Evolutionary conservation across 2,888 invertebrate species (phyloP), one percentile per base, ranked within the genome.

Genomic region (Cynaeus angustus): DNA sequence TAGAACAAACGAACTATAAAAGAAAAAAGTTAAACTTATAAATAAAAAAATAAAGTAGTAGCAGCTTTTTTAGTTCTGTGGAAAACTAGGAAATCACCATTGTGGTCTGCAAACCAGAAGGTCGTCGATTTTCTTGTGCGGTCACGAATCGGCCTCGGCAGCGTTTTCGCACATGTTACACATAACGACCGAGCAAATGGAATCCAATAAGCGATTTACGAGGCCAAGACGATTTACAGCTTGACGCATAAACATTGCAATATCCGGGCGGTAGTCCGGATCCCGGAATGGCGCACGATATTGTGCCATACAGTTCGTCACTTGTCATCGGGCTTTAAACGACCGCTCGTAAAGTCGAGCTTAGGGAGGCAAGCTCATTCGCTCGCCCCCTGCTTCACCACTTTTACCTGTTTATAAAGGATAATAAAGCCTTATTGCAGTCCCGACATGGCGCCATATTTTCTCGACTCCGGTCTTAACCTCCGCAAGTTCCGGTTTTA

Each of bases 351-450:
- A 82, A 82, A 80, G 75, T 75, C 65, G 71, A 75, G 76, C 73
- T 73, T 72, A 73, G 76, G 70, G 67, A 73, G 74, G 73, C 75
- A 71, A 77, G 75, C 73, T 74, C 76, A 69, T 77, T 77, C 77
- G 75, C 61, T 56, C 69, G 69, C 74, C 75, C 68, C 69, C 69
- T 72, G 73, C 75, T 72, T 75, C 71, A 73, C 78, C 77, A 78
- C 78, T 80, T 82, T 83, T 82, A 84, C 84, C 84, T 84, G 84
- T 84, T 84, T 84, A 84, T 84, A 82, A 83, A 82, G 83, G 82
- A 83, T 83, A 84, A 84, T 84, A 84, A 84, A 84, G 83, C 81
- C 81, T 83, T 83, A 83, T 82, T 82, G 80, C 82, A 76, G 76
- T 70, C 76, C 79, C 79, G 79, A 78, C 79, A 75, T 76, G 79